A percentile compares a stretch with the other conserved stretches of the same genome.
Conservation (phyloP, 2,113 vertebrate genomes). For the Ictidomys tridecemlineatus region DNA sequence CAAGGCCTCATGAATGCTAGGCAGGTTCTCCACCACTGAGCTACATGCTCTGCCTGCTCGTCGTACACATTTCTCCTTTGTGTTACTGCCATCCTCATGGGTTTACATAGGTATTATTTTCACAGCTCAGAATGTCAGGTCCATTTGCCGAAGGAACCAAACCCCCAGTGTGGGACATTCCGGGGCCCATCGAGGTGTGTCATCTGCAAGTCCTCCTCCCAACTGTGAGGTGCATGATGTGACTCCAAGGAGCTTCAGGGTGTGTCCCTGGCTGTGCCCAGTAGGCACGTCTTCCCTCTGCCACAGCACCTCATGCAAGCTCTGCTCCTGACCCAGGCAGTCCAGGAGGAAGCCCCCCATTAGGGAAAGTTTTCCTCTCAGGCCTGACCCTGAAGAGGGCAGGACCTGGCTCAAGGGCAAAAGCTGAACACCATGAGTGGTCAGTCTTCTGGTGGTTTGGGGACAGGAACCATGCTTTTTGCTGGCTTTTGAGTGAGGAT, state of each 20-base stretch:
- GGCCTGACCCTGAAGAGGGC: not conserved
- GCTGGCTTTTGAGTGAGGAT: not conserved
- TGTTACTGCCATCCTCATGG: too few species aligned
- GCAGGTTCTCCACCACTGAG: too few species aligned
- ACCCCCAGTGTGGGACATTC: not conserved
- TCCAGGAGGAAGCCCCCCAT: not conserved
- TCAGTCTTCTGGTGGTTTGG: not conserved
- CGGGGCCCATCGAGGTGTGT: not conserved
- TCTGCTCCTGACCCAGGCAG: not conserved
- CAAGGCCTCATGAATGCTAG: too few species aligned
- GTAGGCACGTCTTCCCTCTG: not conserved
- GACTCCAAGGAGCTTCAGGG: not conserved
- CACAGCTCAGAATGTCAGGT: not conserved
- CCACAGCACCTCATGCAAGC: not conserved
- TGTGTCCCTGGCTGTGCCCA: not conserved
- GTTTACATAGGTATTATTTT: not conserved
- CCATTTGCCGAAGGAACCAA: not conserved
- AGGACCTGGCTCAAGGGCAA: not conserved
- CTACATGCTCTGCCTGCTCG: too few species aligned
- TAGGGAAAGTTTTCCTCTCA: not conserved
- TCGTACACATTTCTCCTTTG: too few species aligned
- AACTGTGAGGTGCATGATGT: not conserved
- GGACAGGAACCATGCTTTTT: not conserved
- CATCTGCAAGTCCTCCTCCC: not conserved
- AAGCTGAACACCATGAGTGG: not conserved